A percentile compares a stretch with the other conserved stretches of the same genome.
Evolutionary conservation across 2,888 invertebrate species (phyloP).

Genomic region (Clivina fossor): DNA sequence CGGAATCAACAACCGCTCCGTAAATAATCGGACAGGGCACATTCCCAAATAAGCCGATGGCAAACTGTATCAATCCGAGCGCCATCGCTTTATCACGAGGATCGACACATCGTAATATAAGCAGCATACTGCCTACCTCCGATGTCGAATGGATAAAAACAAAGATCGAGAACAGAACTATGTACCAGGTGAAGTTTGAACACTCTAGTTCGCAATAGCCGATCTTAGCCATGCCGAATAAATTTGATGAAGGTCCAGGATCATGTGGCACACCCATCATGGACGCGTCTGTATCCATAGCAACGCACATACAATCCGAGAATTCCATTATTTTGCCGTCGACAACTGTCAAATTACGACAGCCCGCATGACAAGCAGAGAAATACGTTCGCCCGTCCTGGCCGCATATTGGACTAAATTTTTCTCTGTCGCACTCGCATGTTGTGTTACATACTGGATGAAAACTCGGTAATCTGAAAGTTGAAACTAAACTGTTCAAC

Average conservation of each 20-base stretch:
- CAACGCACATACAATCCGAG: conserved; percentile 58
- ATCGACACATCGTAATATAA: conserved; percentile 88
- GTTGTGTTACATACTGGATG: conserved; percentile 66
- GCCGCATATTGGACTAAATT: conserved; percentile 84
- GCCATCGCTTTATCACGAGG: conserved; percentile 94
- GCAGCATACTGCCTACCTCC: conserved; percentile 87
- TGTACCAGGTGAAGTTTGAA: conserved; percentile 77
- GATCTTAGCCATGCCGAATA: conserved; percentile 63
- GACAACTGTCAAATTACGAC: conserved; percentile 62
- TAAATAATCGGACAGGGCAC: conserved; percentile 95
- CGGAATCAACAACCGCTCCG: conserved; percentile 89
- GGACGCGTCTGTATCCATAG: conserved; percentile 14
- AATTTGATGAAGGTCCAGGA: conserved; percentile 6
- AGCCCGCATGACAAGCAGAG: conserved; percentile 89
- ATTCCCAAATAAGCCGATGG: conserved; percentile 90
- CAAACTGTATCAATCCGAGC: conserved; percentile 89
- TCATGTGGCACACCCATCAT: conserved; percentile 32
- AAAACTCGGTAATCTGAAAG: conserved; percentile 44
- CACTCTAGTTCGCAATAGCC: conserved; percentile 83
- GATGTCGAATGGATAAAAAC: conserved; percentile 92
- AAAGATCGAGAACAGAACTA: conserved; percentile 79
- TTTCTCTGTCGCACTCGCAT: conserved; percentile 74
- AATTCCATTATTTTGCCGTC: conserved; percentile 62
- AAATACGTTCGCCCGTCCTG: conserved; percentile 80
- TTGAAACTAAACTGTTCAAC: conserved; percentile 27